phyloP scores from a whole-genome alignment of 35 echinoderm and acorn worm genomes.

The Patiria miniata region DNA sequence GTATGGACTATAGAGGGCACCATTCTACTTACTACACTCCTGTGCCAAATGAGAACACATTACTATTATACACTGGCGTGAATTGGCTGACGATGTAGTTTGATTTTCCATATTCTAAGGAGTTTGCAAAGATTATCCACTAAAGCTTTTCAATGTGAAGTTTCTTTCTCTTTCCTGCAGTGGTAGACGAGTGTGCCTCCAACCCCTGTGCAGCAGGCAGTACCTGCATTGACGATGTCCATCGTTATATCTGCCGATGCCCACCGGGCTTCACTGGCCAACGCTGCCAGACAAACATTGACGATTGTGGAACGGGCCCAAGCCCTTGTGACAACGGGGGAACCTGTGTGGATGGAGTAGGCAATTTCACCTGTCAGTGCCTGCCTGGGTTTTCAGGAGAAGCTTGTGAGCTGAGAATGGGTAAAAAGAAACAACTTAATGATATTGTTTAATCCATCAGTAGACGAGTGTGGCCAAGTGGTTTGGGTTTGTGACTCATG shows the following conservation, averaged over 20 bases:
- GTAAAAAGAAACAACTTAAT: background rate
- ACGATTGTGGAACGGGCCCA: conserved; percentile 30
- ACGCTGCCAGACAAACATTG: conserved; percentile 26
- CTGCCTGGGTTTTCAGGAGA: conserved; percentile 32
- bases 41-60: too few relatives aligned
- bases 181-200: conserved; percentile 30
- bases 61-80: too few relatives aligned
- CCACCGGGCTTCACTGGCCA: conserved; percentile 14
- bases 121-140: too few relatives aligned
- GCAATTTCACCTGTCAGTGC: conserved; percentile 7
- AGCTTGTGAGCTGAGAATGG: conserved; percentile 29
- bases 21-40: too few relatives aligned
- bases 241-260: conserved; percentile 28
- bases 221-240: conserved; percentile 34
- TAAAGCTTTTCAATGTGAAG: too few relatives aligned
- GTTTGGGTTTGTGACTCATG: too few relatives aligned
- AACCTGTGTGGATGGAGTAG: conserved; percentile 18
- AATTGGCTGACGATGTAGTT: too few relatives aligned
- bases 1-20: too few relatives aligned
- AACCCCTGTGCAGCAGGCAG: conserved; percentile 27
- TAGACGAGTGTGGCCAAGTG: too few relatives aligned
- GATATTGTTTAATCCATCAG: background rate
- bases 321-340: conserved; percentile 40
- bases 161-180: conserved; percentile 1
- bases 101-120: too few relatives aligned